Conservation (phyloP, 2,113 vertebrate genomes). For the Syngnathoides biaculeatus region DNA sequence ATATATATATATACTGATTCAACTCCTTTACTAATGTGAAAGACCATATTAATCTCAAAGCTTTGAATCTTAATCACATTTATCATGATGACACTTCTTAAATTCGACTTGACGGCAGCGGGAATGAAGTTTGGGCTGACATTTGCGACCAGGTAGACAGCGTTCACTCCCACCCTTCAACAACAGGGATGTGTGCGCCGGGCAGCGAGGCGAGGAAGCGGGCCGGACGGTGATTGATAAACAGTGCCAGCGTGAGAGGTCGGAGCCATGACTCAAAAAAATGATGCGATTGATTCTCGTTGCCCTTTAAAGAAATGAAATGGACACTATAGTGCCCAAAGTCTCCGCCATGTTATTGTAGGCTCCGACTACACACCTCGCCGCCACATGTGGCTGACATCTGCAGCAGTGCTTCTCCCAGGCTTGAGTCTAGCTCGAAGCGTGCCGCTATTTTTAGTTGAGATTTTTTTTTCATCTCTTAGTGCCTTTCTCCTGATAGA, state of each 20-base stretch:
- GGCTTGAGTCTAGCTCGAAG: conserved; percentile 11
- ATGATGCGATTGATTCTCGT: conserved; percentile 64
- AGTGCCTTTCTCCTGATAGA: conserved; percentile 38
- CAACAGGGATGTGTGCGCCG: conserved; percentile 44
- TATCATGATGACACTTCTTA: background rate
- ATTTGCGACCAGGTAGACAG: conserved; percentile 54
- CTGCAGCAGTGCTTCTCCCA: background rate
- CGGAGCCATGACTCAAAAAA: conserved; percentile 74
- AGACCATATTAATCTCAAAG: background rate
- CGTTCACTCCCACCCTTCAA: conserved; percentile 12
- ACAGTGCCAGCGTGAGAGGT: conserved; percentile 69
- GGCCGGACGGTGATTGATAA: conserved; percentile 66
- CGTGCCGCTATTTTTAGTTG: conserved; percentile 29
- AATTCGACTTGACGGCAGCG: background rate
- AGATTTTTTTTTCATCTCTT: conserved; percentile 41
- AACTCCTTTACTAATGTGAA: no score
- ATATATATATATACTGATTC: no score
- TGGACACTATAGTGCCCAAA: conserved; percentile 48
- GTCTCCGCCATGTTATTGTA: conserved; percentile 18
- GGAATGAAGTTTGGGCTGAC: conserved; percentile 40
- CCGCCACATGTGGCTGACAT: conserved; percentile 25
- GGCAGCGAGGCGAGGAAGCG: conserved; percentile 57
- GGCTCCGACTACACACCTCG: conserved; percentile 36
- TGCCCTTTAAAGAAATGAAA: conserved; percentile 76
- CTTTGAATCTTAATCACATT: background rate